Conservation (phyloP, 2,797 vertebrate species). For the Enteromius unitaeniatus region DNA sequence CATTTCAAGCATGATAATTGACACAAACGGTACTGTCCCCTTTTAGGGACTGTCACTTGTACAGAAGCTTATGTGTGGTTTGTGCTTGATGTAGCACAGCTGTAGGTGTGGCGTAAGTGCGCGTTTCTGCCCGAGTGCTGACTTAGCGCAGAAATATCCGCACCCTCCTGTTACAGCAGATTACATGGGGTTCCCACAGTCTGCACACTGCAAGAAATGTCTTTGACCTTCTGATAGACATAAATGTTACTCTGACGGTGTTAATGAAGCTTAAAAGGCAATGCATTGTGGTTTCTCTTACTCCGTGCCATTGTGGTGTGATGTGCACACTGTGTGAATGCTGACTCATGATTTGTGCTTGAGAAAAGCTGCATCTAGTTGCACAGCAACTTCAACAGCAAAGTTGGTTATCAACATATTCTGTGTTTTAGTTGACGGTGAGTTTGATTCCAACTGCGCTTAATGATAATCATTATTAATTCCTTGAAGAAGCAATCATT, state of each 20-base stretch:
- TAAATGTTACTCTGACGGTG: neutral
- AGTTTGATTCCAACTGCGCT: neutral
- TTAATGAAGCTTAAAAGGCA: conserved; percentile 7
- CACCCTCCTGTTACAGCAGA: neutral
- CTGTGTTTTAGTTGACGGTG: neutral
- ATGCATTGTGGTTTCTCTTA: conserved; percentile 40
- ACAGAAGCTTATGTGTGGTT: conserved; percentile 42
- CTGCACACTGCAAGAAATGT: neutral
- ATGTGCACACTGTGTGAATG: neutral
- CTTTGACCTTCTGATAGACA: neutral
- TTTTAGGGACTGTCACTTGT: neutral
- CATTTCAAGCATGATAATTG: neutral
- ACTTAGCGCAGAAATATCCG: conserved; percentile 8
- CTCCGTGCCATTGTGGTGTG: neutral
- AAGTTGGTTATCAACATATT: neutral
- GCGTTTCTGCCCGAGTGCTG: conserved; percentile 26
- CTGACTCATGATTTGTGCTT: conserved; percentile 36
- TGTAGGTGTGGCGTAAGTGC: neutral
- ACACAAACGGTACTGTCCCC: neutral
- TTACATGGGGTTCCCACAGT: conserved; percentile 24
- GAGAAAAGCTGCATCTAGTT: neutral
- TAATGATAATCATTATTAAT: neutral
- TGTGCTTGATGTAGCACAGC: neutral
- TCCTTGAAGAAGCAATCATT: neutral
- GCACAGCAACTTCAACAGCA: neutral